Base-by-base conservation (phyloP, 2,797 vertebrate species). In the Odontamblyopus lacepedii region DNA sequence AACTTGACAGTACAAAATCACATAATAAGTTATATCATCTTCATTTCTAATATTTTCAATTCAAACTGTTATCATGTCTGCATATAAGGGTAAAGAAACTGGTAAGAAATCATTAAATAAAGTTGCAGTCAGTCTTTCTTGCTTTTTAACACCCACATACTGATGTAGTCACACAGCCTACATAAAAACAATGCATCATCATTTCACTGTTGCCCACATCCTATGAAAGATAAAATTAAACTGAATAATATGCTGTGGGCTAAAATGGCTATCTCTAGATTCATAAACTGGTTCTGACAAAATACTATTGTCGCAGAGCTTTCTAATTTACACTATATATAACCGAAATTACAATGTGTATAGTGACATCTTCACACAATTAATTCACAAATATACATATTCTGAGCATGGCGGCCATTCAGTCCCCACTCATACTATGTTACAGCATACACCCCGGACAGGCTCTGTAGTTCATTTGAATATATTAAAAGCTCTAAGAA, bases 401-500 rank as follows among this genome's bases (percentile, higher is more conserved):
- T 86, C 75, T 89, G 83, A 88, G 79, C 71, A 78, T 62, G 73
- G 71, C 69, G 71, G 78, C 87, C 88, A 86, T 92, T 88, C 90
- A 86, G 74, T 85, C 87, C 73, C 78, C 81, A 87, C 76, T 86
- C 76, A 82, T 78, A 75, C 87, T 85, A 89, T 77, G 81, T 85
- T 80, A 86, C 88, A 87, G 85, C 88, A 86, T 78, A 90, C 86
- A 83, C 85, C 88, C 83, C 86, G 85, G 86, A 91, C 86, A 82
- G 83, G 92, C 78, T 83, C 72, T 85, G 82, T 83, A 84, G 89
- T 88, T 89, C 55, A 83, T 88, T 79, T 73, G 83, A 78, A 85
- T 88, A 91, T 90, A 89, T 91, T 90, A 90, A 91, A 94, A 90
- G 92, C 90, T 89, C 87, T 93, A 92, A 90, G 94, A 92, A 98